phyloP scores from a whole-genome alignment of 2,113 vertebrate species.

The Stegostoma tigrinum region DNA sequence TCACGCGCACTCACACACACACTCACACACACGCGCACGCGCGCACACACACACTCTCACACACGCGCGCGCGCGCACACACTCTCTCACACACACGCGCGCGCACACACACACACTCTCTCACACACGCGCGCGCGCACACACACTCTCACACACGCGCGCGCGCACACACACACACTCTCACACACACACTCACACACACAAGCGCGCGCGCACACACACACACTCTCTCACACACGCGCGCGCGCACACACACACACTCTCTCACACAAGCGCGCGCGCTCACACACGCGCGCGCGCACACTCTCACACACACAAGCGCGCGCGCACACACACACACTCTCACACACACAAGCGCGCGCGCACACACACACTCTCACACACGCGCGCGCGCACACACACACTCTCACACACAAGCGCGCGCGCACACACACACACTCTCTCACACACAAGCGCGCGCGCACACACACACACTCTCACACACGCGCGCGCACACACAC shows the following conservation, averaged over 20 bases:
- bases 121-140: no score
- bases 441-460: slow-evolving; percentile 7
- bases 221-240: background rate
- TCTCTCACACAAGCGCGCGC: no score
- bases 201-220: no score
- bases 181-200: no score
- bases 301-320: background rate
- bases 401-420: no score
- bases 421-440: no score
- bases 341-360: no score
- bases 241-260: background rate
- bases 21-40: background rate
- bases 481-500: no score
- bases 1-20: background rate
- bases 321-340: background rate
- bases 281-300: no score
- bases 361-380: background rate
- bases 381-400: background rate
- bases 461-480: background rate
- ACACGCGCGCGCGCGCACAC: no score
- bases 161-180: background rate
- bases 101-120: background rate
- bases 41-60: background rate
- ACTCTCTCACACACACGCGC: slow-evolving; percentile 18
- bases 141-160: background rate